Evolutionary conservation across 2,888 invertebrate genomes (phyloP), one percentile per base, ranked within the genome.

Genomic region (Crepidodera aurea): DNA sequence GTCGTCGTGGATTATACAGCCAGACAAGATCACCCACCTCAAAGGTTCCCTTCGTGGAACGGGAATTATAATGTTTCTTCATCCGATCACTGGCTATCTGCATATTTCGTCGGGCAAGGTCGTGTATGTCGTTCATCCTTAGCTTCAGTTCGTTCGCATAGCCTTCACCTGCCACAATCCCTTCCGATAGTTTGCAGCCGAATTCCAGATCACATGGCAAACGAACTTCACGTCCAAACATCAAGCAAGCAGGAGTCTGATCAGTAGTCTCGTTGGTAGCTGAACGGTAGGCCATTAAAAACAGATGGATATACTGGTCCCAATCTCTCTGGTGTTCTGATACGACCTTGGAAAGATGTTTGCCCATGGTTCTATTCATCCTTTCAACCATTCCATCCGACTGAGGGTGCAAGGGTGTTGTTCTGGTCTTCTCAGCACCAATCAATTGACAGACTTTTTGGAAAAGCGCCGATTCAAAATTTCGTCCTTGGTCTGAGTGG

Each of bases 211-310:
- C 58, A 22, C 51, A 60, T 40, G 61, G 61, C 19, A 62, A 40
- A 7, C 55, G 42, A 39, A 62, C 16, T 51, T 65, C 59, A 22
- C 57, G 29, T n/a, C 57, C 61, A 51, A 65, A 57, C 16, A 62
- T 6, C 2, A 65, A 34, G 16, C 27, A 51, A 22, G 53, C 44
- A 12, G 66, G 62, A 6, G n/a, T 51, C 29, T 32, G 19, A 16
- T 51, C 58, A 13, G 48, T 58, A 16, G 57, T 57, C 13, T 62
- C 48, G 16, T 62, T 46, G 5, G 29, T 22, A 22, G 62, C 42
- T 12, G 57, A 37, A 25, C 62, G 19, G 34, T 58, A 51, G 22
- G 57, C 57, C 51, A n/a, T n/a, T n/a, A n/a, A n/a, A n/a, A n/a
- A n/a, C n/a, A n/a, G n/a, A n/a, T n/a, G n/a, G n/a, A n/a, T n/a